Evolutionary conservation across 2,797 vertebrate species (phyloP).

Genomic region (Pseudochirops cupreus): DNA sequence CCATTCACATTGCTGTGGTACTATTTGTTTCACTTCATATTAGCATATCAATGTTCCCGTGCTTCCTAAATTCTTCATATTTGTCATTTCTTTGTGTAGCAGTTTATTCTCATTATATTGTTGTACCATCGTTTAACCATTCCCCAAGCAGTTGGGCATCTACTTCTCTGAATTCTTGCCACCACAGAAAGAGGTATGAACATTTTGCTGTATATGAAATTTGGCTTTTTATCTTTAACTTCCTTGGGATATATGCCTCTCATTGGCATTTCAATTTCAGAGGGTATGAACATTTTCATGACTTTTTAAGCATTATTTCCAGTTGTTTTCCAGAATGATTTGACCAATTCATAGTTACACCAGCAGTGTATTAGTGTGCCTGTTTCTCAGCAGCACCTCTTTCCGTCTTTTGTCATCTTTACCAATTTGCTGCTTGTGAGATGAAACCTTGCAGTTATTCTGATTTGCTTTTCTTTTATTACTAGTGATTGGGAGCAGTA

Average conservation of each 20-base stretch:
- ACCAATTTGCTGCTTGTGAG: background rate
- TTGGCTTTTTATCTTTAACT: background rate
- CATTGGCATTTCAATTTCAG: background rate
- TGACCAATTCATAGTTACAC: background rate
- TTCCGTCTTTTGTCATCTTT: background rate
- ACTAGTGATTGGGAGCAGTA: background rate
- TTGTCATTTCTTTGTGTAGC: background rate
- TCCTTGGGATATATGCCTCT: background rate
- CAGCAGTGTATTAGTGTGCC: background rate
- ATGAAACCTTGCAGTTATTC: background rate
- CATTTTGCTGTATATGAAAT: background rate
- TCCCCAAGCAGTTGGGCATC: background rate
- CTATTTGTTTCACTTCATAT: background rate
- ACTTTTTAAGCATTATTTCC: background rate
- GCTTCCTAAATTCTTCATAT: background rate
- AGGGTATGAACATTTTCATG: background rate
- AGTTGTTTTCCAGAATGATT: background rate
- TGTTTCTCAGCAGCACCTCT: background rate
- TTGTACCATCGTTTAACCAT: background rate
- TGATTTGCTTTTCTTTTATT: background rate
- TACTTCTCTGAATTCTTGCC: background rate
- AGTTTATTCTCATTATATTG: background rate
- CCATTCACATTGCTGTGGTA: background rate
- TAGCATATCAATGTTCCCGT: background rate
- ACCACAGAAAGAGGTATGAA: background rate